Conservation (phyloP, 2,888 invertebrate species). For the Agrotis exclamationis region DNA sequence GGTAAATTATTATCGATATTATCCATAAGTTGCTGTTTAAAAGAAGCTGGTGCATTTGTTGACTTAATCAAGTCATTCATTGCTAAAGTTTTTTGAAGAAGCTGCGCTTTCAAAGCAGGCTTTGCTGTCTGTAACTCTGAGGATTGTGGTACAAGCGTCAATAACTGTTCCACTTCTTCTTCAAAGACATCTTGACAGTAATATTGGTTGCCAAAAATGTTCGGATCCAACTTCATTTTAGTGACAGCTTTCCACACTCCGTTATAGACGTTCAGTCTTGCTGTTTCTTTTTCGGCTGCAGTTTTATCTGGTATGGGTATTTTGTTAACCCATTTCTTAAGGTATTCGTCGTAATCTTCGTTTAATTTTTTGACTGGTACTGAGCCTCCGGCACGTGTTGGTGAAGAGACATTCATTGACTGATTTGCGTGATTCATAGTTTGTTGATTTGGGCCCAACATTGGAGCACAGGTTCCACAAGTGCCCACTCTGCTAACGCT, state of each 20-base stretch:
- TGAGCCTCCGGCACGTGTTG: not conserved
- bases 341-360: conserved; percentile 71
- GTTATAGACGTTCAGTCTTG: conserved; percentile 74
- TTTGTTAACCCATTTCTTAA: conserved; percentile 75
- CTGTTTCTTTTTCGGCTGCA: conserved; percentile 68
- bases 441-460: conserved; percentile 6
- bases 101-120: conserved; percentile 72
- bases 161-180: conserved; percentile 79
- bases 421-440: conserved; percentile 4
- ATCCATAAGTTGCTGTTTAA: conserved; percentile 75
- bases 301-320: conserved; percentile 71
- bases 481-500: not conserved
- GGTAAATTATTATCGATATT: conserved; percentile 70
- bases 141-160: conserved; percentile 75
- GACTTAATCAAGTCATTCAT: conserved; percentile 69
- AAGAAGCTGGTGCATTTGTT: conserved; percentile 65
- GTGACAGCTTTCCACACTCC: conserved; percentile 78
- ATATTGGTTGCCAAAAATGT: conserved; percentile 71
- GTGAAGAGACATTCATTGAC: not conserved
- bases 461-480: not conserved
- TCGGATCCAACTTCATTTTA: conserved; percentile 76
- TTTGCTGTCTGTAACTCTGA: conserved; percentile 72
- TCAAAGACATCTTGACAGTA: conserved; percentile 79
- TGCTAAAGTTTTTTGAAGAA: conserved; percentile 75
- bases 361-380: conserved; percentile 66